These are phyloP conservation scores for Coenonympha arcania DNA, from an alignment of 2,888 invertebrate genomes.

Conservation along the genomic window DNA sequence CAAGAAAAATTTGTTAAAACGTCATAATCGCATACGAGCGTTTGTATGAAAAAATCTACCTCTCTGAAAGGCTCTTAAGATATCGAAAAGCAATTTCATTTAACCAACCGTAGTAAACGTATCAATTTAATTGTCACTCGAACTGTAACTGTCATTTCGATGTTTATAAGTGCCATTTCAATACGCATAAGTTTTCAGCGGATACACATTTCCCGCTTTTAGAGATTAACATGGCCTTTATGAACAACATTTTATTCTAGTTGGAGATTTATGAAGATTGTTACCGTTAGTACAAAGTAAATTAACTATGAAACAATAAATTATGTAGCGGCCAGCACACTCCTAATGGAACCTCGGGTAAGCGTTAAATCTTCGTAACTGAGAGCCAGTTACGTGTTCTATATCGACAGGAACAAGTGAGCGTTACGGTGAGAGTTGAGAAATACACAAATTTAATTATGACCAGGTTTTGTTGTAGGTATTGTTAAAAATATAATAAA, in stretches of 20 bases:
- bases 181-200: background rate
- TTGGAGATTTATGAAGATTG: conserved; percentile 15
- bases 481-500: background rate
- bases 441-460: conserved; percentile 4
- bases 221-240: background rate
- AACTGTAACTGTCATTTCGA: background rate
- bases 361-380: conserved; percentile 17
- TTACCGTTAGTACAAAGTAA: conserved; percentile 16
- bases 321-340: conserved; percentile 11
- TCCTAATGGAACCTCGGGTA: conserved; percentile 21
- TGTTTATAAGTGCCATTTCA: background rate
- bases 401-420: conserved; percentile 15
- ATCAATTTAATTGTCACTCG: too few species aligned
- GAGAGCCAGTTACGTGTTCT: conserved; percentile 12
- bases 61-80: too few species aligned
- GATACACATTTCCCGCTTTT: too few species aligned
- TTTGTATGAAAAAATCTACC: too few species aligned
- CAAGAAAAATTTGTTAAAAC: too few species aligned
- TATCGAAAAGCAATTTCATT: too few species aligned
- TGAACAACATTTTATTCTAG: conserved; percentile 7
- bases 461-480: background rate
- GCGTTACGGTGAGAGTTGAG: background rate
- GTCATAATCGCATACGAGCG: too few species aligned
- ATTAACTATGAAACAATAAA: conserved; percentile 20
- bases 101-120: too few species aligned